These are phyloP conservation scores for Hemaris fuciformis DNA, from an alignment of 2,888 invertebrate species.

Conservation along the genomic window DNA sequence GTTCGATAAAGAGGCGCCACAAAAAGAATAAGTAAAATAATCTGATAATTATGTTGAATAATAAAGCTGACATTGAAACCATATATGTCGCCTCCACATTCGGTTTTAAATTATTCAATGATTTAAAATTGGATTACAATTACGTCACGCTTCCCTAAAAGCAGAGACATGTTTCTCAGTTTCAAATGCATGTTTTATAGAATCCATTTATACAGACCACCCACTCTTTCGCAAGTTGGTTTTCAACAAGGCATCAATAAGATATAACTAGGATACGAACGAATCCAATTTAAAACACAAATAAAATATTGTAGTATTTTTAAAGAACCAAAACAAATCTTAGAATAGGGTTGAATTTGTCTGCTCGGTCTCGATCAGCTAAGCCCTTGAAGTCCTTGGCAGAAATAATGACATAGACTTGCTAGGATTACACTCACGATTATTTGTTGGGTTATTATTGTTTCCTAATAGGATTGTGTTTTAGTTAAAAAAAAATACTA, in stretches of 20 bases:
- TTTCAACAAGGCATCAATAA: neutral
- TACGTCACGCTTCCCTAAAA: neutral
- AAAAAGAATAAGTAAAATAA: neutral
- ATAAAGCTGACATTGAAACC: neutral
- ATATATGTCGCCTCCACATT: neutral
- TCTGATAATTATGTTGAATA: neutral
- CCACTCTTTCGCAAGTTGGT: neutral
- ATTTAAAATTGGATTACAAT: constrained; percentile 1
- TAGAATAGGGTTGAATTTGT: no score
- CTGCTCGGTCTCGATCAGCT: no score
- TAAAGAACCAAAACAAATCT: no score
- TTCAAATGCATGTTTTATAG: neutral
- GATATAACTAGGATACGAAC: neutral
- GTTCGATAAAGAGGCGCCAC: neutral
- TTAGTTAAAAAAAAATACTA: no score
- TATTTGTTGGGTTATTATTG: no score
- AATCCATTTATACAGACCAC: neutral
- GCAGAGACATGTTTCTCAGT: neutral
- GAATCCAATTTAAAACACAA: neutral
- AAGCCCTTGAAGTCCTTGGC: no score
- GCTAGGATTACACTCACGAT: no score
- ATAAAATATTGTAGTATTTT: no score
- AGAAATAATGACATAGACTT: no score
- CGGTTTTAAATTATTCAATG: constrained; percentile 3
- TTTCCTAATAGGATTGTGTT: no score